Evolutionary conservation across 2,888 invertebrate genomes (phyloP).

Genomic region (Thysanoteuthis rhombus): DNA sequence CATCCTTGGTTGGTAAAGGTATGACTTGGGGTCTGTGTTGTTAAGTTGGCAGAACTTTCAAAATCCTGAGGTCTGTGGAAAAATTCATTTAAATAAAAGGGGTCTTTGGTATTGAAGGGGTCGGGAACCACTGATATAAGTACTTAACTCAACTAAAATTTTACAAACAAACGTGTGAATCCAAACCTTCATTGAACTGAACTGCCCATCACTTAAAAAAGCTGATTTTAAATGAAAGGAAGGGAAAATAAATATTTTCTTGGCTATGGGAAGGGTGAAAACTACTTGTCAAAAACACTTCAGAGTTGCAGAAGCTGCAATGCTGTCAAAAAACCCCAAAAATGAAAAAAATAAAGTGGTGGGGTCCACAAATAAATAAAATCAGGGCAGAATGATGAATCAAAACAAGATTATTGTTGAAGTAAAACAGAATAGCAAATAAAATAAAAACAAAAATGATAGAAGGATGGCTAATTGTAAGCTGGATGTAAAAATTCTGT

Average conservation of each 20-base stretch:
- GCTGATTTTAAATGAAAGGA: background rate
- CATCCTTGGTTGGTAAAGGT: too few species aligned
- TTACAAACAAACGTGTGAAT: background rate
- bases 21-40: too few species aligned
- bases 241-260: background rate
- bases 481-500: background rate
- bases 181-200: background rate
- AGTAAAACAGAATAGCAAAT: background rate
- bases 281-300: slow-evolving; percentile 12
- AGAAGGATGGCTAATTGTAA: background rate
- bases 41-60: too few species aligned
- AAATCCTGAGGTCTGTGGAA: too few species aligned
- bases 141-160: background rate
- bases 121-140: too few species aligned
- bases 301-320: background rate
- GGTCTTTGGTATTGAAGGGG: too few species aligned
- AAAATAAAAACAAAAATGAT: background rate
- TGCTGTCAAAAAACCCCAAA: too few species aligned
- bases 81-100: too few species aligned
- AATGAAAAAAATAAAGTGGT: background rate
- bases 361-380: background rate
- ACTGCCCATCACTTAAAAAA: background rate
- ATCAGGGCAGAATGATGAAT: background rate
- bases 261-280: background rate
- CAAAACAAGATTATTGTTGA: slow-evolving; percentile 12